Evolutionary conservation across 2,888 invertebrate genomes (phyloP), one percentile per base, ranked within the genome.

Genomic region (Lasius fuliginosus): DNA sequence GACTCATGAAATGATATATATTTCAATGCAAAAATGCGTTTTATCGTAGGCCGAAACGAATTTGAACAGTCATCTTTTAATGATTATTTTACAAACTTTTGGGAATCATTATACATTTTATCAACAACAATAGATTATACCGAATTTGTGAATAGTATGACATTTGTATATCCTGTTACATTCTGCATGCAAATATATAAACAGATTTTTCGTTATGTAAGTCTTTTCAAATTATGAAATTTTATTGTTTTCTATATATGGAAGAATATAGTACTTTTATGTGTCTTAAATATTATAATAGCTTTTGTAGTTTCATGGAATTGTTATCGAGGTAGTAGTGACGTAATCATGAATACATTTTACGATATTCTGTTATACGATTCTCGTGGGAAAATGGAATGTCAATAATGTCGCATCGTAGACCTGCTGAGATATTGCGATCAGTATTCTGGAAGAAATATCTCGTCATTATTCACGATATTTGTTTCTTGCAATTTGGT

Each of bases 401-500:
- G 4, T 46, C 30, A 74, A 74, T 60, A 27, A 75, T 36, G 15
- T 33, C 9, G n/a, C 5, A n/a, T 3, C 4, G 9, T 60, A 40
- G 6, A 33, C 6, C 36, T 60, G 6, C 15, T 62, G 42, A 33
- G 46, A 46, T 75, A 49, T 65, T 27, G 23, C 11, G 42, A 30
- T 11, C 46, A 65, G 6, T 18, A 49, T 46, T 11, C 33, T 46
- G 11, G n/a, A 33, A 75, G 64, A 62, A 65, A 49, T 23, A 12
- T 40, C 12, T 65, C 23, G 18, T 53, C 49, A 33, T 62, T 46
- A 75, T 75, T 33, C 23, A 65, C 23, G 18, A 49, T 27, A 49
- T 76, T 49, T 76, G 18, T 65, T 46, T 62, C 18, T 65, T 12
- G 3, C 23, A 65, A 65, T 49, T 23, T 65, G 23, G 49, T 49